Evolutionary conservation across 2,113 vertebrate species (phyloP).

Genomic region (Apistogramma diplotaenia): DNA sequence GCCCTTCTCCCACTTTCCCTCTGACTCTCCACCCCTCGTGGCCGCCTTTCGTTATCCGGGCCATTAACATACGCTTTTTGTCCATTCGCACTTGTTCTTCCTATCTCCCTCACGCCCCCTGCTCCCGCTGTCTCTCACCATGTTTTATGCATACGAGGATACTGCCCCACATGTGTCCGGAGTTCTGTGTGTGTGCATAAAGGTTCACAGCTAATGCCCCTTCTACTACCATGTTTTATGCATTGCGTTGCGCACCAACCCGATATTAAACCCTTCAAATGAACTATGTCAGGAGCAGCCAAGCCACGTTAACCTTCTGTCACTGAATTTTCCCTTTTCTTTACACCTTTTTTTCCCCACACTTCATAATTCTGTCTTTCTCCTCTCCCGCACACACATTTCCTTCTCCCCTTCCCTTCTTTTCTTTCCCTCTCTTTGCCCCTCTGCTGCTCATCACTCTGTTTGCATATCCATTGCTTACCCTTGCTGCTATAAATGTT

Average conservation of each 20-base stretch:
- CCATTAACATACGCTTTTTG: slow-evolving; percentile 69
- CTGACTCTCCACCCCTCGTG: slow-evolving; percentile 41
- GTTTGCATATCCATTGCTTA: slow-evolving; percentile 33
- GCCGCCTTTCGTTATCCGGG: slow-evolving; percentile 61
- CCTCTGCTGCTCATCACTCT: slow-evolving; percentile 35
- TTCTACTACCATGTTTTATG: slow-evolving; percentile 54
- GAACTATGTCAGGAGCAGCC: slow-evolving; percentile 39
- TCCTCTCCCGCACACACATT: neutral
- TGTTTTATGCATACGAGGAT: slow-evolving; percentile 62
- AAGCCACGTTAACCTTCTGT: slow-evolving; percentile 52
- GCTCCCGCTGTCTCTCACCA: slow-evolving; percentile 51
- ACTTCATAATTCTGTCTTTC: slow-evolving; percentile 49
- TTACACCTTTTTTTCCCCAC: slow-evolving; percentile 39
- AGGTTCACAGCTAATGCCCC: slow-evolving; percentile 48
- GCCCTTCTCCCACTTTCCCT: slow-evolving; percentile 22
- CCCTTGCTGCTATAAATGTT: slow-evolving; percentile 25
- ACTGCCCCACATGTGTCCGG: slow-evolving; percentile 41
- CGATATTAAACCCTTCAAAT: slow-evolving; percentile 49
- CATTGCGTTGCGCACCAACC: slow-evolving; percentile 22
- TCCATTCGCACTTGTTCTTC: slow-evolving; percentile 63
- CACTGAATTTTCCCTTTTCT: slow-evolving; percentile 32
- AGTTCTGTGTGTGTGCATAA: slow-evolving; percentile 9
- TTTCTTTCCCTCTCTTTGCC: neutral
- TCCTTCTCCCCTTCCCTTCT: neutral
- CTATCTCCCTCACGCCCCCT: slow-evolving; percentile 36